phyloP scores from a whole-genome alignment of 1,140 invertebrate genomes.

The Drosophila pseudoananassae region DNA sequence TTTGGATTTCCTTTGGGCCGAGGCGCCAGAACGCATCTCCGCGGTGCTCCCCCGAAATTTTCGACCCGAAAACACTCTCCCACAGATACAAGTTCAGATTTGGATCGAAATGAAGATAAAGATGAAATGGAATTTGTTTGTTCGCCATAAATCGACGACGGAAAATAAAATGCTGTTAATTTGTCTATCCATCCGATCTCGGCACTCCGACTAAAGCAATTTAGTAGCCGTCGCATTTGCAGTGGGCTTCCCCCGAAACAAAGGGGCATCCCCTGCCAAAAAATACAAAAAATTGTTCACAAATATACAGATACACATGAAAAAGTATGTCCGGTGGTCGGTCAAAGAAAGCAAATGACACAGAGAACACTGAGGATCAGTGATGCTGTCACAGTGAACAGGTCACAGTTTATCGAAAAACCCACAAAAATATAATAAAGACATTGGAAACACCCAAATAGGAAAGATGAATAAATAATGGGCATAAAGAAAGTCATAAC shows the following conservation, averaged over 20 bases:
- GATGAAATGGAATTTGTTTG: slow-evolving; percentile 38
- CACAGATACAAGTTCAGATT: slow-evolving; percentile 27
- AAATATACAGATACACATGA: slow-evolving; percentile 10
- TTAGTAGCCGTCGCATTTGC: slow-evolving; percentile 53
- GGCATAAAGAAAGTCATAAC: neutral
- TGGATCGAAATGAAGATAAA: slow-evolving; percentile 16
- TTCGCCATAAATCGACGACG: slow-evolving; percentile 47
- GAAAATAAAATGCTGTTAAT: slow-evolving; percentile 64
- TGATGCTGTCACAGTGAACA: slow-evolving; percentile 26
- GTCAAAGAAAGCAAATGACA: slow-evolving; percentile 48
- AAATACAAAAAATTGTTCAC: slow-evolving; percentile 10
- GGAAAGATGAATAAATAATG: neutral
- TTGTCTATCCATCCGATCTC: slow-evolving; percentile 68
- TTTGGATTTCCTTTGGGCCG: slow-evolving; percentile 70
- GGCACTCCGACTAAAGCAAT: slow-evolving; percentile 66
- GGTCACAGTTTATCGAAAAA: slow-evolving; percentile 12
- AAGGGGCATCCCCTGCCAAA: slow-evolving; percentile 57
- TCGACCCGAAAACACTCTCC: slow-evolving; percentile 29
- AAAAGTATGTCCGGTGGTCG: slow-evolving; percentile 38
- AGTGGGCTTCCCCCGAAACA: slow-evolving; percentile 58
- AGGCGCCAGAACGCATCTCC: slow-evolving; percentile 64
- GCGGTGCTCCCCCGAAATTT: slow-evolving; percentile 48
- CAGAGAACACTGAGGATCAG: slow-evolving; percentile 11
- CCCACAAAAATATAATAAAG: neutral
- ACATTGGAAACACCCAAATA: neutral